Evolutionary conservation across 2,888 invertebrate species (phyloP).

Genomic region (Hirtodrosophila histrioides): DNA sequence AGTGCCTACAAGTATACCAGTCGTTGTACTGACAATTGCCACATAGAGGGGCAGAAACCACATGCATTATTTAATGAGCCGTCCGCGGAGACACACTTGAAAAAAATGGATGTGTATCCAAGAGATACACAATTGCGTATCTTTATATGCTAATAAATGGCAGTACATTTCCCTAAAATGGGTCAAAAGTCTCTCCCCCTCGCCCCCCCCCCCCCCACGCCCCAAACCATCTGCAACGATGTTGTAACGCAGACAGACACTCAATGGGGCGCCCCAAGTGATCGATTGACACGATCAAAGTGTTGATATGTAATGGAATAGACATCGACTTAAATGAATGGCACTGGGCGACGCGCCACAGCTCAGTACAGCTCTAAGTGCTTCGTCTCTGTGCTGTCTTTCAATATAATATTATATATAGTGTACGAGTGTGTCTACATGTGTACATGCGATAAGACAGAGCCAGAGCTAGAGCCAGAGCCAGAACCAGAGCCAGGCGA

Average conservation of each 20-base stretch:
- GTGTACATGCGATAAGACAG: conserved; percentile 47
- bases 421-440: background rate
- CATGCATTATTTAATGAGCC: conserved; percentile 50
- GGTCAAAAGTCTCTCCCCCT: conserved; percentile 84
- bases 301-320: conserved; percentile 75
- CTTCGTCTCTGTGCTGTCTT: conserved; percentile 34
- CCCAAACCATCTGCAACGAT: conserved; percentile 71
- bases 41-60: conserved; percentile 18
- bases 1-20: conserved; percentile 1
- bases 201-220: no score
- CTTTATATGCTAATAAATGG: conserved; percentile 74
- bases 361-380: conserved; percentile 56
- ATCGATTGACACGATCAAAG: conserved; percentile 82
- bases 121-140: conserved; percentile 71
- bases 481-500: conserved; percentile 19
- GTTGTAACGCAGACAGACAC: conserved; percentile 59
- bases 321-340: conserved; percentile 63
- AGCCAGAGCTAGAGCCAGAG: conserved; percentile 16
- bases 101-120: conserved; percentile 45
- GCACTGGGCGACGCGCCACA: conserved; percentile 47
- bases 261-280: conserved; percentile 62
- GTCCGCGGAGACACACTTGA: conserved; percentile 64
- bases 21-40: conserved; percentile 36
- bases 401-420: conserved; percentile 2
- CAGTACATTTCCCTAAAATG: conserved; percentile 83